Evolutionary conservation across 2,113 vertebrate genomes (phyloP), one percentile per base, ranked within the genome.

Genomic region (Dasyornis broadbenti): DNA sequence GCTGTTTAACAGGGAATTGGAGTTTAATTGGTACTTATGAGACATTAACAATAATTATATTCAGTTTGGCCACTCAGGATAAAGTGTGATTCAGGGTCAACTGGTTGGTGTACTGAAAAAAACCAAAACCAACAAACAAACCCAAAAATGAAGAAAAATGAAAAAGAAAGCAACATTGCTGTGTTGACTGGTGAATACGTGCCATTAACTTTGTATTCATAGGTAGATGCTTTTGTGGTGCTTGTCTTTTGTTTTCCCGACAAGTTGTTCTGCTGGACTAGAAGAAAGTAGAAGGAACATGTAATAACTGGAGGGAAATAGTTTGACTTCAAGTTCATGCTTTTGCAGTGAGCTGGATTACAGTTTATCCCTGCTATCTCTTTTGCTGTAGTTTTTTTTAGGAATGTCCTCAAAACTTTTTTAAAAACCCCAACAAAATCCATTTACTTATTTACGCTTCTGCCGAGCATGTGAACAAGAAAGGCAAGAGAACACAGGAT

Each of bases 1-100:
- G 37, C 60, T 59, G 85, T 90, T 93, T 94, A 93, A 89, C 73
- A 76, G 44, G 64, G 92, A 92, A 94, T 53, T 95, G 64, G 72
- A 88, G 44, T 93, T 95, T 94, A 92, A 95, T 96, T 97, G 86
- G 56, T 60, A 63, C 64, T 96, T 93, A 86, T 1, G n/a, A 96
- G 76, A 49, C 77, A 88, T 95, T 86, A 89, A 68, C 57, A 90
- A 33, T 82, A 89, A 94, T 89, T 92, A 39, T 75, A 53, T 88
- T 96, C 49, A 83, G 39, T 89, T 89, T 93, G 69, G 49, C 79
- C 80, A 20, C 82, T 90, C 75, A 70, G 79, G 76, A 77, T 86
- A 47, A 90, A 86, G 47, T 65, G 37, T 75, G 60, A 93, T 88
- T 94, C 61, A 71, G 68, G 72, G 80, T 95, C 79, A 66, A 47